Percentiles rank a stretch among this genome's conserved stretches.
Conservation (phyloP, 35 echinoderm and acorn worm genomes). For the Apostichopus japonicus region DNA sequence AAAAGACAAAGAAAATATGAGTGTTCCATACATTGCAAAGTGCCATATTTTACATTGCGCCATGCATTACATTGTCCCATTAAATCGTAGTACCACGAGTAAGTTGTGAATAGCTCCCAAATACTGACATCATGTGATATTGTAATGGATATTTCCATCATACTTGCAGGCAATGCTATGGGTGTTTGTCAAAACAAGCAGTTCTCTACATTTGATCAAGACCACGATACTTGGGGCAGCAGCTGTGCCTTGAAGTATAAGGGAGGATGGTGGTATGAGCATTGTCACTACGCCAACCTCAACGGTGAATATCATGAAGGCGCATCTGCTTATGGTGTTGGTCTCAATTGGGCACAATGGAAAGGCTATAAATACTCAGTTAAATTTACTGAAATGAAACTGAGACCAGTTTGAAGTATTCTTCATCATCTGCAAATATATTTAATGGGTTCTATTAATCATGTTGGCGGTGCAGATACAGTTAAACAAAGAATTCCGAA, state of each 20-base stretch:
- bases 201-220: conserved; percentile 53
- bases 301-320: conserved; percentile 67
- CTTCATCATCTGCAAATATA: too few species aligned
- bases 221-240: conserved; percentile 11
- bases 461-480: too few species aligned
- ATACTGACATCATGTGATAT: background rate
- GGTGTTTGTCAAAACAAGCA: background rate
- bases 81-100: background rate
- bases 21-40: too few species aligned
- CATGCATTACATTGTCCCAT: too few species aligned
- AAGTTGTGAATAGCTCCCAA: background rate
- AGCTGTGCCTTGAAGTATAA: conserved; percentile 41
- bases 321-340: conserved; percentile 63
- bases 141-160: background rate
- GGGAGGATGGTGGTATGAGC: conserved; percentile 67
- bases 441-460: too few species aligned
- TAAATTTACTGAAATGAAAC: conserved; percentile 86
- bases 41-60: too few species aligned
- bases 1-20: too few species aligned
- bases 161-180: conserved; percentile 10
- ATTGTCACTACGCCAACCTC: conserved; percentile 59
- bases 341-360: conserved; percentile 81
- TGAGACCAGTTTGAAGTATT: conserved; percentile 49
- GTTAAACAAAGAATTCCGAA: too few species aligned
- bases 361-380: conserved; percentile 88